These are phyloP conservation scores for Agrotis exclamationis DNA, from an alignment of 2,888 invertebrate genomes.

Conservation along the genomic window DNA sequence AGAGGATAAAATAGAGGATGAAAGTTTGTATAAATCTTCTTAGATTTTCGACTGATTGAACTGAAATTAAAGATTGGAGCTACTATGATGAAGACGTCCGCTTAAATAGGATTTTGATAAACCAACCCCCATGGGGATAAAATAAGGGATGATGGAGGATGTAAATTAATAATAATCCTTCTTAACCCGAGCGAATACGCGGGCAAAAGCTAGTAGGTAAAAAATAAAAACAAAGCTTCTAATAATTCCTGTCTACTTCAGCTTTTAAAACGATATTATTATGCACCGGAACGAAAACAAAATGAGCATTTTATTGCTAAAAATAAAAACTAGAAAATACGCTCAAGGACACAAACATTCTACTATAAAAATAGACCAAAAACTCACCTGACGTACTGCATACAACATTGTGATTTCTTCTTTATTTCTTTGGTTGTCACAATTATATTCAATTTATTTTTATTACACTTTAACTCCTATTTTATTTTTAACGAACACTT, in stretches of 20 bases:
- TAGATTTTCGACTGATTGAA: no score
- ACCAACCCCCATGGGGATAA: no score
- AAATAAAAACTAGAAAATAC: neutral
- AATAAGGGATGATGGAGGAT: no score
- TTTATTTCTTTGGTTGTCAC: conserved; percentile 63
- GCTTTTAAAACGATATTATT: neutral
- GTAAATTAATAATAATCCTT: no score
- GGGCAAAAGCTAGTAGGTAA: no score
- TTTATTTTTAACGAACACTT: conserved; percentile 50
- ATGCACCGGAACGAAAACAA: neutral
- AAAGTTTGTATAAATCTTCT: no score
- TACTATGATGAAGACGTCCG: no score
- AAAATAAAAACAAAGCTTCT: neutral
- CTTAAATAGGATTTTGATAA: no score
- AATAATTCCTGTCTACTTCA: neutral
- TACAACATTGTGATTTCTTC: conserved; percentile 82
- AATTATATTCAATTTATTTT: conserved; percentile 38
- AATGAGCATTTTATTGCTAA: neutral
- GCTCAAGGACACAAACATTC: neutral
- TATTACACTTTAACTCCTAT: conserved; percentile 49
- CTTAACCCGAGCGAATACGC: no score
- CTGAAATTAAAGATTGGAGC: no score
- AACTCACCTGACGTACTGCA: conserved; percentile 87
- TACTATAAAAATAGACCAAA: conserved; percentile 9
- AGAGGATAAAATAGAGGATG: no score